phyloP scores from a whole-genome alignment of 2,888 invertebrate species.

The Elmis aenea region DNA sequence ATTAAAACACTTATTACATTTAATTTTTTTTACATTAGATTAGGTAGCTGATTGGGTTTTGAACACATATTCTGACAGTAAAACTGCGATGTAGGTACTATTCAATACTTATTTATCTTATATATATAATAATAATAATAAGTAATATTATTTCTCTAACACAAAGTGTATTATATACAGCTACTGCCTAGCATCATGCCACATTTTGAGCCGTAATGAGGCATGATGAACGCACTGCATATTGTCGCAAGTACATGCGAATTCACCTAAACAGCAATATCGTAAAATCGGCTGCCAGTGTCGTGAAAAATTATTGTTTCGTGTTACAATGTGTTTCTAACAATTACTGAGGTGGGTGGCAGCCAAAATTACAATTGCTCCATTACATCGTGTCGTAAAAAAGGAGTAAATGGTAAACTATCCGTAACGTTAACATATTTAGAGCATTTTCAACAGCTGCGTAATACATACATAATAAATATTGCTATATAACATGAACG shows the following conservation, averaged over 20 bases:
- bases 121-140: slow-evolving; percentile 34
- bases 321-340: slow-evolving; percentile 17
- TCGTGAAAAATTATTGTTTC: slow-evolving; percentile 15
- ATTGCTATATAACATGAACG: slow-evolving; percentile 37
- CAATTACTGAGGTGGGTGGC: slow-evolving; percentile 19
- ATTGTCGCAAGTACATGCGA: slow-evolving; percentile 4
- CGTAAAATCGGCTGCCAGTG: slow-evolving; percentile 21
- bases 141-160: slow-evolving; percentile 26
- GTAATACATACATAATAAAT: slow-evolving; percentile 37
- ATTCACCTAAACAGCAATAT: slow-evolving; percentile 4
- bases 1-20: no score
- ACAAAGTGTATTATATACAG: slow-evolving; percentile 28
- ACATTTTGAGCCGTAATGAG: slow-evolving; percentile 42
- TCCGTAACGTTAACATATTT: slow-evolving; percentile 26
- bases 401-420: slow-evolving; percentile 22
- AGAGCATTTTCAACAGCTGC: slow-evolving; percentile 36
- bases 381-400: slow-evolving; percentile 28
- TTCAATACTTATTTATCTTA: slow-evolving; percentile 38
- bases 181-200: slow-evolving; percentile 29
- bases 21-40: slow-evolving; percentile 46
- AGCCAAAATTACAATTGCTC: slow-evolving; percentile 17
- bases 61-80: slow-evolving; percentile 49
- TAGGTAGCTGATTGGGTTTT: slow-evolving; percentile 49
- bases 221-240: slow-evolving; percentile 26
- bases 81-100: slow-evolving; percentile 46